phyloP scores from a whole-genome alignment of 2,797 vertebrate genomes.

The Onychomys leucogaster region DNA sequence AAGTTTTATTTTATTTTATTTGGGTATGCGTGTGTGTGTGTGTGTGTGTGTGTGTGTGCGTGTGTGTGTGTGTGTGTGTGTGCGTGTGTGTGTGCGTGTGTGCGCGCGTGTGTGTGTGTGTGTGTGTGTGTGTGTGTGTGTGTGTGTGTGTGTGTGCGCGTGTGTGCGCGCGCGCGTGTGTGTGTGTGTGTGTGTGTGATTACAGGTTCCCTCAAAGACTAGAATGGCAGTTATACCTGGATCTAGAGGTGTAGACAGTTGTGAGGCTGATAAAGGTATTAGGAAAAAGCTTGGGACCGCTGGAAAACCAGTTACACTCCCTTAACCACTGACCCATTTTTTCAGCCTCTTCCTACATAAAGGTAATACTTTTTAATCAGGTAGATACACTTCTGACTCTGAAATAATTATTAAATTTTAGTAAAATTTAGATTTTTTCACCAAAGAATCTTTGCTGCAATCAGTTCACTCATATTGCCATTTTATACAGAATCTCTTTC shows the following conservation, averaged over 20 bases:
- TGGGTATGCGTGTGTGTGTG: neutral
- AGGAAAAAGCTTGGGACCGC: neutral
- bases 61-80: no score
- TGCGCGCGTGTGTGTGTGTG: no score
- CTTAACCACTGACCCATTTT: neutral
- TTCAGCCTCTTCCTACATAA: neutral
- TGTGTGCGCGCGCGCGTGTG: neutral
- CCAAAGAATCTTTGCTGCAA: neutral
- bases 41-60: no score
- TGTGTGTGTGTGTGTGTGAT: neutral
- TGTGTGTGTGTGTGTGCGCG: no score
- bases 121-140: no score
- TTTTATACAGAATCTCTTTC: neutral
- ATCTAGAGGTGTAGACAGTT: neutral
- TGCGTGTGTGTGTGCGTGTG: neutral
- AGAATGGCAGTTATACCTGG: neutral
- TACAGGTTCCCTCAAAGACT: neutral
- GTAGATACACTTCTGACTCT: neutral
- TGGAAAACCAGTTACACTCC: no score
- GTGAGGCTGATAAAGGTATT: neutral
- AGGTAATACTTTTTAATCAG: neutral
- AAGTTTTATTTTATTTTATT: neutral
- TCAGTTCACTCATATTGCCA: neutral
- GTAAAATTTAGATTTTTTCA: neutral
- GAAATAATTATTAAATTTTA: neutral